Conservation (phyloP, 2,113 vertebrate genomes). For the Hippocampus guttulatus region DNA sequence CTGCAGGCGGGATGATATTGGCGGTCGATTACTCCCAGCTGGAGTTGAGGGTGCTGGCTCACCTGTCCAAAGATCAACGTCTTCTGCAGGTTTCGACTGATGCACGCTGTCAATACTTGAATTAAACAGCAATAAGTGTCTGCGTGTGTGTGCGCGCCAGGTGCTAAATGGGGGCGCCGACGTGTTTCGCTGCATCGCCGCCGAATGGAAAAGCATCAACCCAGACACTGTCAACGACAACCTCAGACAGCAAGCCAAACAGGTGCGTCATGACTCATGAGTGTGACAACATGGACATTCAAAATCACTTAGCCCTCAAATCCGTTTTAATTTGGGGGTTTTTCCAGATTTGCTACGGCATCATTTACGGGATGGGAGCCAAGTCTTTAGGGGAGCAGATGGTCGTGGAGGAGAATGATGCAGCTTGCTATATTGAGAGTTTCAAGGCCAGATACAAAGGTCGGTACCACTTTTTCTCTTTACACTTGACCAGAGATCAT, state of each 20-base stretch:
- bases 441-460: constrained; percentile 95
- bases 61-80: constrained; percentile 80
- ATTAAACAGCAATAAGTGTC: background rate
- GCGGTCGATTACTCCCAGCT: constrained; percentile 95
- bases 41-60: constrained; percentile 91
- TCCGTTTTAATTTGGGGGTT: background rate
- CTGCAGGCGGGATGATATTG: constrained; percentile 85
- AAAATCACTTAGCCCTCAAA: background rate
- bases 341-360: constrained; percentile 93
- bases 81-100: constrained; percentile 70
- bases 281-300: background rate
- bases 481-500: background rate
- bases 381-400: constrained; percentile 95
- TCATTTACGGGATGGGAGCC: constrained; percentile 96
- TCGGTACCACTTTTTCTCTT: constrained; percentile 40
- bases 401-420: constrained; percentile 87
- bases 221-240: constrained; percentile 76
- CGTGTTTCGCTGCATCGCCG: constrained; percentile 91
- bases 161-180: constrained; percentile 83
- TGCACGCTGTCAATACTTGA: background rate
- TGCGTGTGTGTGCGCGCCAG: constrained; percentile 39
- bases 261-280: constrained; percentile 68
- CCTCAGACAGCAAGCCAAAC: constrained; percentile 91
- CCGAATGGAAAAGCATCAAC: constrained; percentile 90
- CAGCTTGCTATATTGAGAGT: constrained; percentile 87